Conservation (phyloP, 2,797 vertebrate genomes). For the Megaceryle alcyon region DNA sequence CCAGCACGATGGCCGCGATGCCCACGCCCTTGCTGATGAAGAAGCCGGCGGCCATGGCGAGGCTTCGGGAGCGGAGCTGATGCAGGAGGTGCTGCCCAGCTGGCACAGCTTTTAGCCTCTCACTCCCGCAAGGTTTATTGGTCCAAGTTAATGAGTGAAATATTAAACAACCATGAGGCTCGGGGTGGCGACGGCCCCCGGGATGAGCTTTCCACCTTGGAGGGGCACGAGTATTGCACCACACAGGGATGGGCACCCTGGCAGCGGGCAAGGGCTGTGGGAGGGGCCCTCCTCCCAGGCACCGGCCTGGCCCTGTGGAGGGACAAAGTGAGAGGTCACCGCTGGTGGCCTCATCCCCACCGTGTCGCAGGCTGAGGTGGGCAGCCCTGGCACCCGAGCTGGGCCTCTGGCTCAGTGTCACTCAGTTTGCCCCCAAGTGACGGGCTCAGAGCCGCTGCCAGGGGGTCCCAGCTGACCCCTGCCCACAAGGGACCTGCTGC, state of each 20-base stretch:
- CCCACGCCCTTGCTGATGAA: constrained; percentile 85
- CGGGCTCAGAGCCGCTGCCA: rapidly evolving
- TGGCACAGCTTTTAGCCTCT: constrained; percentile 62
- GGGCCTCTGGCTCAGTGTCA: rapidly evolving
- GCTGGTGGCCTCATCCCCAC: rapidly evolving
- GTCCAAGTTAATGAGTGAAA: constrained; percentile 68
- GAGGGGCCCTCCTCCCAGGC: neutral
- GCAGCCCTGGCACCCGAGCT: neutral
- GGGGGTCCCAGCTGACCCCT: neutral
- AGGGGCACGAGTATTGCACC: neutral
- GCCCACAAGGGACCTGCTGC: neutral
- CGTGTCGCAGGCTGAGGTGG: rapidly evolving
- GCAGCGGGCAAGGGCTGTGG: rapidly evolving
- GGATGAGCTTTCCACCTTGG: neutral
- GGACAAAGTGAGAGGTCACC: neutral
- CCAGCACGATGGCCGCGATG: constrained; percentile 78
- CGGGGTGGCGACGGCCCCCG: constrained; percentile 1
- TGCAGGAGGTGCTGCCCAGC: rapidly evolving
- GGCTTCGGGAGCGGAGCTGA: neutral
- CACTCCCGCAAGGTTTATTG: neutral
- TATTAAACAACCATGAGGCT: constrained; percentile 68
- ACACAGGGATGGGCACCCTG: rapidly evolving
- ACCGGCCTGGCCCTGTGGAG: neutral
- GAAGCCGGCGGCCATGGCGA: constrained; percentile 89
- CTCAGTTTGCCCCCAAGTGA: rapidly evolving